A percentile compares a stretch with the other conserved stretches of the same genome.
These are phyloP conservation scores for Acromyrmex echinatior DNA, from an alignment of 1,140 invertebrate species.

Conservation along the genomic window DNA sequence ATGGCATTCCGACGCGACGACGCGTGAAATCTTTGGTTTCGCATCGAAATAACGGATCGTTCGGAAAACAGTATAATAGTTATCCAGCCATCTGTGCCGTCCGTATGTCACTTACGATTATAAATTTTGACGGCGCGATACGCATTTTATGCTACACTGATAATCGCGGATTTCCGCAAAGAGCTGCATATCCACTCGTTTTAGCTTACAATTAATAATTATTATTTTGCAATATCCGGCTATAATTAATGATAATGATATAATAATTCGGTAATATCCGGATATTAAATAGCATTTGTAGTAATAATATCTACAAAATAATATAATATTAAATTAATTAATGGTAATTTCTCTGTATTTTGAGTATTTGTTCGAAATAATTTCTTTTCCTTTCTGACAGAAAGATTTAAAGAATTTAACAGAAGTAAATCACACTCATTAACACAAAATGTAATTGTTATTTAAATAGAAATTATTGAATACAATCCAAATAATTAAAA, in stretches of 20 bases:
- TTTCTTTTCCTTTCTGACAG: not conserved
- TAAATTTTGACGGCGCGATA: not conserved
- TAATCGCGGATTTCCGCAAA: slow-evolving; percentile 11
- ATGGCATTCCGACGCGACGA: slow-evolving; percentile 34
- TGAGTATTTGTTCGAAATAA: not conserved
- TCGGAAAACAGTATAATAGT: not conserved
- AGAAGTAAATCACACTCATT: not conserved
- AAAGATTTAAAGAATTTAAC: not conserved
- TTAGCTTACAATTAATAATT: slow-evolving; percentile 43
- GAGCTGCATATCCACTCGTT: not conserved
- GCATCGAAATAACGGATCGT: slow-evolving; percentile 31
- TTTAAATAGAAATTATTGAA: not conserved
- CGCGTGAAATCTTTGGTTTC: slow-evolving; percentile 25
- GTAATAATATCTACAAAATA: slow-evolving; percentile 26
- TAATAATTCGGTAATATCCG: slow-evolving; percentile 36
- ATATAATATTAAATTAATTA: slow-evolving; percentile 27
- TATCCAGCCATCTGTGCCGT: not conserved
- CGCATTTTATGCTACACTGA: slow-evolving; percentile 6
- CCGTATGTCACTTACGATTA: not conserved
- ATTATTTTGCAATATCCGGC: slow-evolving; percentile 12
- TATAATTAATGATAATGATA: slow-evolving; percentile 13
- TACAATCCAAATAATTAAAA: not conserved
- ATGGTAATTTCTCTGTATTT: slow-evolving; percentile 12
- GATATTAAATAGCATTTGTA: slow-evolving; percentile 32
- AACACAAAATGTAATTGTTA: not conserved